Evolutionary conservation across 1,140 invertebrate species (phyloP).

Genomic region (Calliphora vicina): DNA sequence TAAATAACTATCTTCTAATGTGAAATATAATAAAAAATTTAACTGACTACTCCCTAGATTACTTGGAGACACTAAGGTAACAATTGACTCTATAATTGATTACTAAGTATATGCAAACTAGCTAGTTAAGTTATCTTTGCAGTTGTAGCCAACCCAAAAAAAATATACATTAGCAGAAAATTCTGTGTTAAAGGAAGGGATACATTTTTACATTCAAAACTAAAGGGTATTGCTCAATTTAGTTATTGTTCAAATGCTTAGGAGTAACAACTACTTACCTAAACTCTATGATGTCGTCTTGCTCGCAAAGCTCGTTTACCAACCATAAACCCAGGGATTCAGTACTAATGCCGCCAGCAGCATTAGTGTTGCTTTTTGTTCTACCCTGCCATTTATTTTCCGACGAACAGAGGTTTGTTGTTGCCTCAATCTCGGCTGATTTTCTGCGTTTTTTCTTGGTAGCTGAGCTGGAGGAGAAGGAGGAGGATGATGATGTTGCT

Average conservation of each 20-base stretch:
- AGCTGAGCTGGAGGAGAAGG: constrained; percentile 8
- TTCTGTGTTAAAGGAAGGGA: too few relatives aligned
- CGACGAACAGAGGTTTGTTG: constrained; percentile 29
- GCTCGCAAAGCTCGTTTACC: constrained; percentile 42
- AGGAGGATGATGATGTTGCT: neutral
- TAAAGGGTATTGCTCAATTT: neutral
- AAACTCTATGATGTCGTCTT: constrained; percentile 42
- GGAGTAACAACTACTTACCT: constrained; percentile 36
- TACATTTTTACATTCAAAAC: too few relatives aligned
- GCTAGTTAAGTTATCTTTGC: too few relatives aligned
- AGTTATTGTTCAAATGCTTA: too few relatives aligned
- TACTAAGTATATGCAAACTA: too few relatives aligned
- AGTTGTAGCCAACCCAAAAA: too few relatives aligned
- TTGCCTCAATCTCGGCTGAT: constrained; percentile 21
- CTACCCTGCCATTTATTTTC: constrained; percentile 41
- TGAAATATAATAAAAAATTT: too few relatives aligned
- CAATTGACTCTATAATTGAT: too few relatives aligned
- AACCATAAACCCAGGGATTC: constrained; percentile 41
- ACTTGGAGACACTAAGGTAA: too few relatives aligned
- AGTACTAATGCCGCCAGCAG: constrained; percentile 32
- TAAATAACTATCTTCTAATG: too few relatives aligned
- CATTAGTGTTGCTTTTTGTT: constrained; percentile 32
- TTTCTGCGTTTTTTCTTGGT: constrained; percentile 14
- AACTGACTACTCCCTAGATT: too few relatives aligned
- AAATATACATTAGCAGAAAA: too few relatives aligned